Conservation (phyloP, 2,888 invertebrate species). For the Nineta flava region DNA sequence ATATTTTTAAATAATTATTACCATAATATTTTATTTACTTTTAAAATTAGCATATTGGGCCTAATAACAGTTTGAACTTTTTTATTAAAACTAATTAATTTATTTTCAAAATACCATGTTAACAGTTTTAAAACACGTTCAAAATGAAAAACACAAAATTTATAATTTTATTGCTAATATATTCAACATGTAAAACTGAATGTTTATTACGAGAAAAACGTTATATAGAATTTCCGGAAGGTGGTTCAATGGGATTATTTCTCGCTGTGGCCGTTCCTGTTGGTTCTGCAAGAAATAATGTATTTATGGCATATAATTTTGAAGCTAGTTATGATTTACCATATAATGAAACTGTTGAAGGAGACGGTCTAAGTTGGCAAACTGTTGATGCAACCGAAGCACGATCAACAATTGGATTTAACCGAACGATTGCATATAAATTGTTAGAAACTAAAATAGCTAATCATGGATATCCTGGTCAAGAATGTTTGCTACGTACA, state of each 20-base stretch:
- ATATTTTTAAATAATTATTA: neutral
- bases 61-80: too few species aligned
- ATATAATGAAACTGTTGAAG: constrained; percentile 28
- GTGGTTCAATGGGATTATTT: constrained; percentile 25
- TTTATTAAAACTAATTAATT: too few species aligned
- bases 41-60: too few species aligned
- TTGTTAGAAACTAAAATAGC: neutral
- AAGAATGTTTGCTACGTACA: neutral
- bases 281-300: constrained; percentile 45
- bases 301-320: constrained; percentile 55
- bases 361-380: neutral
- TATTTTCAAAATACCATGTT: too few species aligned
- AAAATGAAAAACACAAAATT: too few species aligned
- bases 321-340: constrained; percentile 48
- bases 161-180: too few species aligned
- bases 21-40: too few species aligned
- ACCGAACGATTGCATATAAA: neutral
- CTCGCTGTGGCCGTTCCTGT: constrained; percentile 51
- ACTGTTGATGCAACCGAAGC: neutral
- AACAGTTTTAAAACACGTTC: too few species aligned
- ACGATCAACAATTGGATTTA: neutral
- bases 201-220: too few species aligned
- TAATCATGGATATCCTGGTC: neutral
- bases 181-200: too few species aligned
- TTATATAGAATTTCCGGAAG: too few species aligned